Evolutionary conservation across 2,113 vertebrate species (phyloP), one percentile per base, ranked within the genome.

Genomic region (Thunnus maccoyii): DNA sequence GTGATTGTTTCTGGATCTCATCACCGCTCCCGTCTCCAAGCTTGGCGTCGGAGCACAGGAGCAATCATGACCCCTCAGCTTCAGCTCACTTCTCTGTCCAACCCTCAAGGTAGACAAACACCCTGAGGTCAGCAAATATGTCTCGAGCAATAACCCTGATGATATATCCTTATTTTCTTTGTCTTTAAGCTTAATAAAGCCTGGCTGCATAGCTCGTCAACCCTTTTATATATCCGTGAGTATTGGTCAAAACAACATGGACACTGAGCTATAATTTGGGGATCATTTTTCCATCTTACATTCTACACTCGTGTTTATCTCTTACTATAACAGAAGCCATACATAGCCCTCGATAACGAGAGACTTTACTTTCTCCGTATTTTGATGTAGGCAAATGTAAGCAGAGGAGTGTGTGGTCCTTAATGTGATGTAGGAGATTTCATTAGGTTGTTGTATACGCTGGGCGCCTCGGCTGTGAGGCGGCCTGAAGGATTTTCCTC

Each of bases 1-100:
- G 22, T 8, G 1, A 36, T 67, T n/a, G 71, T 86, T 78, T 86
- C 87, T 89, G 84, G 81, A 77, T 88, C 72, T 79, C 63, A 72
- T 81, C 90, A 56, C n/a, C 0, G 18, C 68, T 70, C 13, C 50
- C 32, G 15, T 66, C 86, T 68, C 11, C 32, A 56, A 22, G 41
- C 12, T 80, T 72, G 74, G 64, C 62, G 46, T 54, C 25, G 15
- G 50, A 66, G 55, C 41, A 56, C n/a, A 22, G 27, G 50, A 50
- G 16, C 44, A 65, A 51, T 76, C 25, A 4, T 6, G 46, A 83
- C 44, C 41, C 16, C 27, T 76, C 65, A 65, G 50, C 50, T 13
- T 51, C 65, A 68, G 51, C 50, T 18, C 54, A 58, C 1, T 66
- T 76, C 54, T 47, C 46, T 50, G 25, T 62, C 56, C 22, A 6